phyloP scores from a whole-genome alignment of 2,888 invertebrate species.

The Malachius bipustulatus region DNA sequence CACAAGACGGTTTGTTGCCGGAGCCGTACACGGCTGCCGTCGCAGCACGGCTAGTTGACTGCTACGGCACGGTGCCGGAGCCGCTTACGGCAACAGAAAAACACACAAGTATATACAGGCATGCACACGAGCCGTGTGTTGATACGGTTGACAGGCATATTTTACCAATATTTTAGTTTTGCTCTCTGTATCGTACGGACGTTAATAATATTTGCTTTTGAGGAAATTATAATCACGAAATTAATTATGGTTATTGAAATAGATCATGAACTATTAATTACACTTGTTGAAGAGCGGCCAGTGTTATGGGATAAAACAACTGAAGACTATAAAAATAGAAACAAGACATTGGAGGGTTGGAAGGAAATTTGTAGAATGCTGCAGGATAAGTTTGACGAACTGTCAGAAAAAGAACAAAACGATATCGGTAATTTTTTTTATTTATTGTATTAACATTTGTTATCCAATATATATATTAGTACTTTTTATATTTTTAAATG shows the following conservation, averaged over 20 bases:
- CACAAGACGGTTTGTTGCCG: slow-evolving; percentile 1
- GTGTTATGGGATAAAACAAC: slow-evolving; percentile 1
- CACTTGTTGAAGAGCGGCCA: slow-evolving; percentile 2
- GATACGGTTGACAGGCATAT: neutral
- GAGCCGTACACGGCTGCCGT: slow-evolving; percentile 2
- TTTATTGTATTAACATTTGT: slow-evolving; percentile 2
- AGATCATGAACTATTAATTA: slow-evolving; percentile 4
- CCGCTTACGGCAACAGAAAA: neutral
- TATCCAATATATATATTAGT: too few relatives aligned
- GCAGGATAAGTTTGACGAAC: neutral
- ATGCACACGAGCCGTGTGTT: neutral
- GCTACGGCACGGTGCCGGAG: slow-evolving; percentile 1
- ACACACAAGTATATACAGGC: slow-evolving; percentile 1
- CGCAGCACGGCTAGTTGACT: neutral
- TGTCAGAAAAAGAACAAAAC: neutral
- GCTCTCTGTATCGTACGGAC: neutral
- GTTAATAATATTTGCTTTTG: neutral
- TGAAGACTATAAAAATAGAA: neutral
- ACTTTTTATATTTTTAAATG: slow-evolving; percentile 1
- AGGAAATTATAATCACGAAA: neutral
- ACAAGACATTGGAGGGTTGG: slow-evolving; percentile 2
- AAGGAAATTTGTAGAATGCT: neutral
- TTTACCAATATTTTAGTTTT: neutral
- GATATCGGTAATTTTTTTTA: too few relatives aligned
- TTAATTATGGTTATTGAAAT: slow-evolving; percentile 3